These are phyloP conservation scores for Drosophila pectinifera DNA, from an alignment of 1,140 invertebrate species.

Conservation along the genomic window DNA sequence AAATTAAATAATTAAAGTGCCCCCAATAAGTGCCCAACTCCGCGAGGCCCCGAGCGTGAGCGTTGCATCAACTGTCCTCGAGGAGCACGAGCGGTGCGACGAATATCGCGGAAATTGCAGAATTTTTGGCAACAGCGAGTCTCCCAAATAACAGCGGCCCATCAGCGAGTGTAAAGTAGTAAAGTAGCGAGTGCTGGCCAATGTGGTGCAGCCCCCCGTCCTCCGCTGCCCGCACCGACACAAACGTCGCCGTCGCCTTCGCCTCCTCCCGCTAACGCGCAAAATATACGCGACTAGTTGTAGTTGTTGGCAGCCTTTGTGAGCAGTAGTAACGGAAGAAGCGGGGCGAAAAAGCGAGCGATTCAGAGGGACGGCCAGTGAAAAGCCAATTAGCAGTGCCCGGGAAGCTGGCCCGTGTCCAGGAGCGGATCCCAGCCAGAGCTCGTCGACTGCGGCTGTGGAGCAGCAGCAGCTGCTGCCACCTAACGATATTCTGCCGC, in stretches of 20 bases:
- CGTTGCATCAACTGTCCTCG: conserved; percentile 7
- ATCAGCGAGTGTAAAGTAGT: conserved; percentile 26
- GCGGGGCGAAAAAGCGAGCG: conserved; percentile 39
- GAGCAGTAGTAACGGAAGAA: conserved; percentile 26
- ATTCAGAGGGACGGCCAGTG: conserved; percentile 12
- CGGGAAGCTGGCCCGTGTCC: conserved; percentile 38
- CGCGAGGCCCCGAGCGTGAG: conserved; percentile 3
- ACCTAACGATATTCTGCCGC: conserved; percentile 46
- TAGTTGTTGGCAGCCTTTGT: conserved; percentile 48
- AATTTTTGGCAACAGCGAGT: conserved; percentile 43
- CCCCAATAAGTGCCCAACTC: conserved; percentile 7
- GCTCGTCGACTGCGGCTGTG: conserved; percentile 28
- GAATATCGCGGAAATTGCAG: conserved; percentile 31
- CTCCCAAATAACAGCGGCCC: conserved; percentile 43
- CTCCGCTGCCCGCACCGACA: conserved; percentile 25
- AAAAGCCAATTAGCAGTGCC: conserved; percentile 41
- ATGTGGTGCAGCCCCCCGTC: conserved; percentile 44
- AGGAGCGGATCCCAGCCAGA: conserved; percentile 29
- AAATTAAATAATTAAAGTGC: conserved; percentile 25
- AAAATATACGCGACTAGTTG: conserved; percentile 52
- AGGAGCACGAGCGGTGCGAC: conserved; percentile 3
- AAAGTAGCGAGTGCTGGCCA: conserved; percentile 44
- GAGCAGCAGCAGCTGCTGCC: conserved; percentile 63
- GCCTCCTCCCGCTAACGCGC: conserved; percentile 37
- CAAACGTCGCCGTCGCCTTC: conserved; percentile 9